Conservation (phyloP, 2,113 vertebrate species). For the Crocuta crocuta region DNA sequence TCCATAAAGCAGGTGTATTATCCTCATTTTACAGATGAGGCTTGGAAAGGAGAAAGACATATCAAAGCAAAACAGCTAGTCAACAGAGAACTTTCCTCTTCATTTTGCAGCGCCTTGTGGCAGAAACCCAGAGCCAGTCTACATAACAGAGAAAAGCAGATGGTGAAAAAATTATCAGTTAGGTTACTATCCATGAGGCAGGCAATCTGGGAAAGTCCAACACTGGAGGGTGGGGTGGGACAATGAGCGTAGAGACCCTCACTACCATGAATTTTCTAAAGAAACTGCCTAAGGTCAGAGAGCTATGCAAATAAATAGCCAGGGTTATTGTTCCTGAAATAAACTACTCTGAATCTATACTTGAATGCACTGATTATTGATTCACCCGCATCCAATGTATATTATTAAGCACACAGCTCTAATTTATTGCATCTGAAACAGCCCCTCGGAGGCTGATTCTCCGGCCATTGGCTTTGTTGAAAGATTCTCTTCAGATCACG, state of each 20-base stretch:
- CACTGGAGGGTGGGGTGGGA: not conserved
- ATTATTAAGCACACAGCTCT: constrained; percentile 55
- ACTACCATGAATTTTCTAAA: not conserved
- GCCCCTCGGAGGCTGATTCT: not conserved
- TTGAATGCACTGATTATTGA: constrained; percentile 52
- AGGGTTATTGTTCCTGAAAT: constrained; percentile 42
- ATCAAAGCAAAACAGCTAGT: not conserved
- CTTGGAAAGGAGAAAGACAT: not conserved
- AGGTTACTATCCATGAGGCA: not conserved
- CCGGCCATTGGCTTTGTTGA: not conserved
- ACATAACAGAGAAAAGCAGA: not conserved
- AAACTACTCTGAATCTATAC: constrained; percentile 39
- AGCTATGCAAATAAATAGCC: constrained; percentile 24
- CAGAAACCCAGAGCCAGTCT: not conserved
- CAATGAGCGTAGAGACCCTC: not conserved
- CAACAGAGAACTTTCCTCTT: not conserved
- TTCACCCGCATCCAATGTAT: not conserved
- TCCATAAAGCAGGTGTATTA: not conserved
- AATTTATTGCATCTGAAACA: constrained; percentile 62
- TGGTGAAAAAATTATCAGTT: not conserved
- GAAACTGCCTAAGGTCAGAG: not conserved
- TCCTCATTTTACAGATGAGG: not conserved
- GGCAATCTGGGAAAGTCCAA: constrained; percentile 1
- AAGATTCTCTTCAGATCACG: not conserved
- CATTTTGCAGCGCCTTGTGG: not conserved